Conservation (phyloP, 2,888 invertebrate genomes). For the Apeira syringaria region DNA sequence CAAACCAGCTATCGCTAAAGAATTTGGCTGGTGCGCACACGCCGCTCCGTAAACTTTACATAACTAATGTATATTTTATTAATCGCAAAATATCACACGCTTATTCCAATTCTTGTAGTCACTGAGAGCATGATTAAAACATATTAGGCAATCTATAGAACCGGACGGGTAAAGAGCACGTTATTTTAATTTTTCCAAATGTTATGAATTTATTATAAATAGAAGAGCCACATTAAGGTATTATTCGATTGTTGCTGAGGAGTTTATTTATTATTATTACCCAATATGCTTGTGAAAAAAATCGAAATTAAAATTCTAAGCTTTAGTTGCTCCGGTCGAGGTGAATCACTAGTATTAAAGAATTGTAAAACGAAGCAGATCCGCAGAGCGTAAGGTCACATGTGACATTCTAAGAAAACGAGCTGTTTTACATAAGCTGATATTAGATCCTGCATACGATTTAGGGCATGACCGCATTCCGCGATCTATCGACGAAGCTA, state of each 20-base stretch:
- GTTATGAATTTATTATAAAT: conserved; percentile 19
- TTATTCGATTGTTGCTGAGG: conserved; percentile 4
- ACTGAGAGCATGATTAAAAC: conserved; percentile 32
- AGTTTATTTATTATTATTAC: conserved; percentile 4
- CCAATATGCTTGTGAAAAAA: not conserved
- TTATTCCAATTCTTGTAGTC: conserved; percentile 38
- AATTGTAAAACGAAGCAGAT: conserved; percentile 7
- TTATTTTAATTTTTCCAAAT: conserved; percentile 39
- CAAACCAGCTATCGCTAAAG: conserved; percentile 13
- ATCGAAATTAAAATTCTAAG: conserved; percentile 7
- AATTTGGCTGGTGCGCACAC: conserved; percentile 18
- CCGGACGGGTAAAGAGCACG: conserved; percentile 43
- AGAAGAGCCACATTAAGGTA: conserved; percentile 3
- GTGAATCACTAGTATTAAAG: not conserved
- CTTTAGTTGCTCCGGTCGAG: not conserved
- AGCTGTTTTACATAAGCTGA: conserved; percentile 9
- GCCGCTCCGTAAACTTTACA: conserved; percentile 23
- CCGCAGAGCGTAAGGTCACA: conserved; percentile 18
- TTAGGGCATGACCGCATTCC: conserved; percentile 43
- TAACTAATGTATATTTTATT: conserved; percentile 33
- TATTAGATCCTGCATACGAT: conserved; percentile 14
- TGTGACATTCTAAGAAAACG: conserved; percentile 12
- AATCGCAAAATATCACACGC: conserved; percentile 36
- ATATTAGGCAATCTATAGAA: conserved; percentile 46
- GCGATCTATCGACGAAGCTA: conserved; percentile 17